These are phyloP conservation scores for Autographa pulchrina DNA, from an alignment of 2,888 invertebrate genomes.

Conservation along the genomic window DNA sequence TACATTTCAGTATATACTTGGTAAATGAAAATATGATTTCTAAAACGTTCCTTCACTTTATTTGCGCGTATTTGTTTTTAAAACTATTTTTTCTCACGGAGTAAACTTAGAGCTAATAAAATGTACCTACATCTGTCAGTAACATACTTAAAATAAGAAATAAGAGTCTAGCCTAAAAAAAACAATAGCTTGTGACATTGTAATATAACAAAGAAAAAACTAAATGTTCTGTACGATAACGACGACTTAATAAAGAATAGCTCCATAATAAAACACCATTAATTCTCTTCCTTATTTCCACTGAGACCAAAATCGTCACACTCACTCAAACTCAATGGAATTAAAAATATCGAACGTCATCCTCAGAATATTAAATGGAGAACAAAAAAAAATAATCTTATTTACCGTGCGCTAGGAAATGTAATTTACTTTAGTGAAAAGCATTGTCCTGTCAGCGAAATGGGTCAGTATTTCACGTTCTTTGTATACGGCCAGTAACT, in stretches of 20 bases:
- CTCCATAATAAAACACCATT: background rate
- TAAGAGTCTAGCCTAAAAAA: background rate
- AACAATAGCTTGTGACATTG: background rate
- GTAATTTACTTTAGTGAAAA: slow-evolving; percentile 75
- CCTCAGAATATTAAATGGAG: slow-evolving; percentile 34
- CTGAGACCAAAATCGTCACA: slow-evolving; percentile 25
- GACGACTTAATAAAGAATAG: background rate
- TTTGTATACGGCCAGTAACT: slow-evolving; percentile 56
- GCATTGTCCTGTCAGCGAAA: slow-evolving; percentile 71
- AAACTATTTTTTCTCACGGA: too few species aligned
- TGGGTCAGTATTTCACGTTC: slow-evolving; percentile 69
- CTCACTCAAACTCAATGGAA: slow-evolving; percentile 26
- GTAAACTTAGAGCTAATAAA: background rate
- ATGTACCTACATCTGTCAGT: too few species aligned
- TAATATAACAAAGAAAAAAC: background rate
- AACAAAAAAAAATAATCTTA: slow-evolving; percentile 51
- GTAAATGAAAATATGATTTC: background rate
- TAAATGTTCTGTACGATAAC: background rate
- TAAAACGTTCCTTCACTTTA: too few species aligned
- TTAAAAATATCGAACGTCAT: slow-evolving; percentile 54
- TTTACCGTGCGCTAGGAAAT: slow-evolving; percentile 53
- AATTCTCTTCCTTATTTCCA: background rate
- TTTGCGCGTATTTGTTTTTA: too few species aligned
- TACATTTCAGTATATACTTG: background rate
- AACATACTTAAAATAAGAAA: background rate